Conservation (phyloP, 2,888 invertebrate genomes). For the Oxyteleia sp. region DNA sequence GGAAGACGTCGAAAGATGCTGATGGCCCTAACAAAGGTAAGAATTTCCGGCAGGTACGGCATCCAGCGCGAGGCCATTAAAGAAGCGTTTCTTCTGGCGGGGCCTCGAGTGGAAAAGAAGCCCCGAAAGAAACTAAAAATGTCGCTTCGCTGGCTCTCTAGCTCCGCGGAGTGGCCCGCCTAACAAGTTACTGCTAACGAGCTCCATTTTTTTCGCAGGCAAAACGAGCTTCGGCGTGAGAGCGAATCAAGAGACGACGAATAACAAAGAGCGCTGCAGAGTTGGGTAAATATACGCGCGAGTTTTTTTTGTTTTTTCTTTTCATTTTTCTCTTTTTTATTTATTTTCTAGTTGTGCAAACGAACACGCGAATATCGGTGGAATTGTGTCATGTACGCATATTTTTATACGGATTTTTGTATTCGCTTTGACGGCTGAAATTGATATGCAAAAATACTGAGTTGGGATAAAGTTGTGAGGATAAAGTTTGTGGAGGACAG, state of each 20-base stretch:
- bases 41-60: slow-evolving; percentile 41
- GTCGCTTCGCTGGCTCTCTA: slow-evolving; percentile 70
- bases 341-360: slow-evolving; percentile 22
- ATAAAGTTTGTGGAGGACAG: no score
- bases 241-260: slow-evolving; percentile 50
- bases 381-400: slow-evolving; percentile 33
- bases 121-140: slow-evolving; percentile 53
- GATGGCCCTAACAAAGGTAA: slow-evolving; percentile 29
- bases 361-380: slow-evolving; percentile 21
- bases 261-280: slow-evolving; percentile 55
- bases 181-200: slow-evolving; percentile 81
- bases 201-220: slow-evolving; percentile 73
- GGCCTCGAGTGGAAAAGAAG: slow-evolving; percentile 30
- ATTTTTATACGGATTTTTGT: no score
- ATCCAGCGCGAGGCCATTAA: slow-evolving; percentile 37
- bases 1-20: no score
- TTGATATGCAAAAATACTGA: no score
- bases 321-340: no score
- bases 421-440: no score
- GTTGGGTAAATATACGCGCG: slow-evolving; percentile 53
- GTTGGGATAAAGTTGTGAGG: no score
- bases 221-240: slow-evolving; percentile 56
- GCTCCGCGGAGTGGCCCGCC: slow-evolving; percentile 76
- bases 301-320: slow-evolving; percentile 19
- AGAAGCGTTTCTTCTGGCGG: slow-evolving; percentile 43